A percentile compares a stretch with the other conserved stretches of the same genome.
These are phyloP conservation scores for Zapornia atra DNA, from an alignment of 2,113 vertebrate genomes.

Conservation along the genomic window DNA sequence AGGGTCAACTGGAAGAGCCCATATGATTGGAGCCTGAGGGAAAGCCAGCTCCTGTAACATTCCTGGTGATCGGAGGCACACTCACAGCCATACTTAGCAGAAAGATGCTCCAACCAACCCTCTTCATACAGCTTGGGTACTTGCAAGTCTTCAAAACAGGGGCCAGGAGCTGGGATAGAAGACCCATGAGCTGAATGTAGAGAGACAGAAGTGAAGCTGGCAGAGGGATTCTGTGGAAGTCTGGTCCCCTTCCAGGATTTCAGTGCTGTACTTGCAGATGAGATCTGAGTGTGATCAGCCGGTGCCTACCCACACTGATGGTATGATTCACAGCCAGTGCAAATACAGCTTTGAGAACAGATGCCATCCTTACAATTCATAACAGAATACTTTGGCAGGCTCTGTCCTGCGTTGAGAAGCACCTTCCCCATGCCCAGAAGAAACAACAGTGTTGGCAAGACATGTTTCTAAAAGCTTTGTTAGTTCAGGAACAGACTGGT, in stretches of 20 bases:
- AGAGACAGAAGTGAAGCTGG: not conserved
- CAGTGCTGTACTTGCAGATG: not conserved
- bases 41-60: not conserved
- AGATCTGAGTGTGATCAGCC: not conserved
- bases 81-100: not conserved
- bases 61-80: not conserved
- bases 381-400: slow-evolving; percentile 17
- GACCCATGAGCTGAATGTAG: not conserved
- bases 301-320: not conserved
- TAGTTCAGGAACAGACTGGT: not conserved
- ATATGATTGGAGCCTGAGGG: accelerated
- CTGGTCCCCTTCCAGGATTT: not conserved
- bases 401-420: not conserved
- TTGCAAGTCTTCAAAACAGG: not conserved
- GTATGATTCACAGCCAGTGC: slow-evolving; percentile 33
- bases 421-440: not conserved
- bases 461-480: not conserved
- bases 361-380: slow-evolving; percentile 14
- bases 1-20: not conserved
- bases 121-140: not conserved
- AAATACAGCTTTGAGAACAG: slow-evolving; percentile 48
- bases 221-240: not conserved
- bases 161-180: not conserved
- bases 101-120: not conserved
- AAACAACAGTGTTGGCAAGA: not conserved